Evolutionary conservation across 2,797 vertebrate species (phyloP).

Genomic region (Crossoptilon crossoptilon): DNA sequence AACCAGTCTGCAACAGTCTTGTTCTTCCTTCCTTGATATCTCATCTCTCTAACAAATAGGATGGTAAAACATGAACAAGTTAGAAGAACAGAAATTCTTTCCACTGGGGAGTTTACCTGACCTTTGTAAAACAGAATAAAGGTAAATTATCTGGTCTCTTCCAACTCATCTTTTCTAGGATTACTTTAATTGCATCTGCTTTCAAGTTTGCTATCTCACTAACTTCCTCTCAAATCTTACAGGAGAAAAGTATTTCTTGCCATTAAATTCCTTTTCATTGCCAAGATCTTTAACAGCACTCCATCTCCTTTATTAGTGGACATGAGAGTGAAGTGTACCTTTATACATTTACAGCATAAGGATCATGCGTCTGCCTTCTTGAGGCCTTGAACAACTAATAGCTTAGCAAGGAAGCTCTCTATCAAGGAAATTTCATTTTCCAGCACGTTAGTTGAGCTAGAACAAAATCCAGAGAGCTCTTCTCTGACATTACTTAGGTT

Average conservation of each 20-base stretch:
- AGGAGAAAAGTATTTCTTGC: neutral
- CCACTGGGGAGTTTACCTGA: neutral
- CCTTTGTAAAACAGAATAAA: neutral
- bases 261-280: neutral
- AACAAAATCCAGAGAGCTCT: neutral
- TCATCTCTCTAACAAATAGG: neutral
- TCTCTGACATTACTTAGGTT: neutral
- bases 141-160: neutral
- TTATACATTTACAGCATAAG: neutral
- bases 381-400: neutral
- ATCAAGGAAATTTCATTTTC: neutral
- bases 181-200: neutral
- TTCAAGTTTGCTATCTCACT: neutral
- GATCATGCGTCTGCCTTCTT: neutral
- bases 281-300: neutral
- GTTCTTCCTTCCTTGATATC: accelerated
- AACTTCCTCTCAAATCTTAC: neutral
- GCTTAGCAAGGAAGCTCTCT: neutral
- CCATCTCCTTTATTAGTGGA: neutral
- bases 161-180: neutral
- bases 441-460: neutral
- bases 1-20: neutral
- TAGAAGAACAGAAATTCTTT: neutral
- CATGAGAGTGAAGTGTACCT: neutral
- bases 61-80: neutral